Conservation (phyloP, 2,888 invertebrate genomes). For the Amphipoea lucens region DNA sequence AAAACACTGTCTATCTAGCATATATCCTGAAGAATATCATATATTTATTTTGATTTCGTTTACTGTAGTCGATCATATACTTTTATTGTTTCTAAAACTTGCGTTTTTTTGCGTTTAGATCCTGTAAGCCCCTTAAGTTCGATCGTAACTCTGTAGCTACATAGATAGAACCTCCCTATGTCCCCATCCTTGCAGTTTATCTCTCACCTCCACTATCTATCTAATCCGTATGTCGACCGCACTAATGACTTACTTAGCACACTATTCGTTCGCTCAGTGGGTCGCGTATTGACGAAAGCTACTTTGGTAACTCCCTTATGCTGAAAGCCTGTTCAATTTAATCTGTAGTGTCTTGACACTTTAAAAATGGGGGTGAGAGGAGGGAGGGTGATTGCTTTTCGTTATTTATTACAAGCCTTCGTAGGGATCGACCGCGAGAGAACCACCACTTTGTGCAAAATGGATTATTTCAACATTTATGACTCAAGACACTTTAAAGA, state of each 20-base stretch:
- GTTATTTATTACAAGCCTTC: constrained; percentile 33
- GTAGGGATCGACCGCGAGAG: not conserved
- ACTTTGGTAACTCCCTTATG: not conserved
- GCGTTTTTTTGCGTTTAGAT: too few species aligned
- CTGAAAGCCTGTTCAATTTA: not conserved
- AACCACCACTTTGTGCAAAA: constrained; percentile 29
- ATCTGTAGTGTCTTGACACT: not conserved
- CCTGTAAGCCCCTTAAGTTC: not conserved
- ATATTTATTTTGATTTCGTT: too few species aligned
- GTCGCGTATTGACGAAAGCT: constrained; percentile 32
- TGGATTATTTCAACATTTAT: constrained; percentile 45
- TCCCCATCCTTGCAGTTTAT: constrained; percentile 29
- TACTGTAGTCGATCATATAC: too few species aligned
- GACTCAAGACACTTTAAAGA: constrained; percentile 14
- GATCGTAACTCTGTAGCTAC: constrained; percentile 1
- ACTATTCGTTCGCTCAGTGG: constrained; percentile 44
- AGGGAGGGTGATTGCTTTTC: constrained; percentile 26
- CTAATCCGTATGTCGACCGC: constrained; percentile 51
- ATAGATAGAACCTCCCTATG: not conserved
- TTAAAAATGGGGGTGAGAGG: not conserved
- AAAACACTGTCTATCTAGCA: too few species aligned
- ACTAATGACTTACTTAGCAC: constrained; percentile 64
- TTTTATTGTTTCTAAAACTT: too few species aligned
- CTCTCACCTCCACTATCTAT: constrained; percentile 36
- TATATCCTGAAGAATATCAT: too few species aligned